phyloP scores from a whole-genome alignment of 2,888 invertebrate species.

The Anaspis maculata region DNA sequence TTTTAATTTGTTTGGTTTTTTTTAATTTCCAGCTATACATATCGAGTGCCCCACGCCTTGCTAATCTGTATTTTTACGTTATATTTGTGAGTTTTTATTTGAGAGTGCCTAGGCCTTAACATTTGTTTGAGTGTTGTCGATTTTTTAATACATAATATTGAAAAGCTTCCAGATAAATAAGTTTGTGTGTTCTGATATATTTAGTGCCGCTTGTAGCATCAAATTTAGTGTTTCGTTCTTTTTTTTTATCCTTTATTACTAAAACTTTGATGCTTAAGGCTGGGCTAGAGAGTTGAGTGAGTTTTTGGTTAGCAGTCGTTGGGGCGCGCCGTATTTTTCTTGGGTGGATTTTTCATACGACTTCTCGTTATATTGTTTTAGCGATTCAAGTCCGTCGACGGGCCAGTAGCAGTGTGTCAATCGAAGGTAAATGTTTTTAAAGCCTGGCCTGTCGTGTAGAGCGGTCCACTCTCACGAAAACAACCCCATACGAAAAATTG shows the following conservation, averaged over 20 bases:
- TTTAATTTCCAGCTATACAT: conserved; percentile 39
- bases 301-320: conserved; percentile 17
- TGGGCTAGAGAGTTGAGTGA: no score
- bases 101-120: conserved; percentile 1
- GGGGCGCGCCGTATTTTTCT: conserved; percentile 12
- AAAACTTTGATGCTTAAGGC: no score
- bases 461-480: conserved; percentile 16
- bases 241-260: no score
- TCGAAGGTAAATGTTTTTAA: conserved; percentile 44
- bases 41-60: conserved; percentile 31
- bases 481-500: conserved; percentile 12
- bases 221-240: no score
- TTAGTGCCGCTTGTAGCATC: no score
- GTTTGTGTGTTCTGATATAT: no score
- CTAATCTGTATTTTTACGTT: conserved; percentile 20
- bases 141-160: no score
- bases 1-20: conserved; percentile 28
- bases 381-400: conserved; percentile 45
- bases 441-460: conserved; percentile 23
- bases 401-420: conserved; percentile 42
- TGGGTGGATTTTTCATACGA: conserved; percentile 25
- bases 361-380: conserved; percentile 42
- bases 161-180: no score
- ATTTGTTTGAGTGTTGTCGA: neutral
- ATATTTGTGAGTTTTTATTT: conserved; percentile 3